A percentile compares a stretch with the other conserved stretches of the same genome.
Conservation (phyloP, 64 coral and sea anemone genomes). For the Orbicella faveolata region DNA sequence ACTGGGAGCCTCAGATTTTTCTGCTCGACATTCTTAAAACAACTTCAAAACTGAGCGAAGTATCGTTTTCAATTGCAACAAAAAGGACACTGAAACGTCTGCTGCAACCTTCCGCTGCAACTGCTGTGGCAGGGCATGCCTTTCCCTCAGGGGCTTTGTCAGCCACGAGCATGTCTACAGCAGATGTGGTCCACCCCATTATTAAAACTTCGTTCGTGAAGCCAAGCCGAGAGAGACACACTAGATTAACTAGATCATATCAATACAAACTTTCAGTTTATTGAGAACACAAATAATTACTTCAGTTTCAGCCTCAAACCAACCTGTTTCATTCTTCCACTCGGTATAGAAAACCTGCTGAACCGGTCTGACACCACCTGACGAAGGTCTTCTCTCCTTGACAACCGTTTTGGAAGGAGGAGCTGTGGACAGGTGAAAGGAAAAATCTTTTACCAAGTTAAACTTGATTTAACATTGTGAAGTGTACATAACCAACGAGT, state of each 20-base stretch:
- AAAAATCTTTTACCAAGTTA: not conserved
- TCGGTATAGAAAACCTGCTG: constrained; percentile 95
- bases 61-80: too few relatives aligned
- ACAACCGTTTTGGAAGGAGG: constrained; percentile 65
- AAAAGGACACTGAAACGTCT: too few relatives aligned
- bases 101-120: too few relatives aligned
- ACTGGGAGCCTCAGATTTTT: too few relatives aligned
- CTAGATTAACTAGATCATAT: not conserved
- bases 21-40: too few relatives aligned
- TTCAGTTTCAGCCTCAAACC: not conserved
- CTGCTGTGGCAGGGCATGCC: too few relatives aligned
- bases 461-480: not conserved
- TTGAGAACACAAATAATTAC: not conserved
- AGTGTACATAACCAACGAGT: not conserved
- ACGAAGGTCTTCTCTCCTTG: constrained; percentile 57
- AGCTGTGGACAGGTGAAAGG: constrained; percentile 24
- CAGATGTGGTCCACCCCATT: too few relatives aligned
- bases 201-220: too few relatives aligned
- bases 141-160: too few relatives aligned
- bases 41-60: too few relatives aligned
- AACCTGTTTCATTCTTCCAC: constrained; percentile 88
- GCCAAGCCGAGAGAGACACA: too few relatives aligned
- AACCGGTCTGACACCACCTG: constrained; percentile 52
- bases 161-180: too few relatives aligned
- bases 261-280: not conserved